A percentile compares a stretch with the other conserved stretches of the same genome.
These are phyloP conservation scores for Bombylius major DNA, from an alignment of 2,888 invertebrate species.

Conservation along the genomic window DNA sequence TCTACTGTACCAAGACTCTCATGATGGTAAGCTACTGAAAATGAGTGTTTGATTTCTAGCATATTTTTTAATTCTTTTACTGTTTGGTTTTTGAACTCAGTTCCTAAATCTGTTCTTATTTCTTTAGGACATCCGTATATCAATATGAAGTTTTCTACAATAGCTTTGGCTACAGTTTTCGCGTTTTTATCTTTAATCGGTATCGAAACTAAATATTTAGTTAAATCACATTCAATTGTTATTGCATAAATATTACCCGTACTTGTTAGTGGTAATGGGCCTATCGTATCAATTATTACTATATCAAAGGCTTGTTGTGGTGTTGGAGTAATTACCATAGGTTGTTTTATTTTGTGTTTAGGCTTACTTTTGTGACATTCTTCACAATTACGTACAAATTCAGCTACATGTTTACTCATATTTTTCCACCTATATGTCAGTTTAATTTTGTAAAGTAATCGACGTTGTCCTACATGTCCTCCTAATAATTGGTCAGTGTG, in stretches of 20 bases:
- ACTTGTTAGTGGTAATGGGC: slow-evolving; percentile 1
- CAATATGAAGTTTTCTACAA: slow-evolving; percentile 11
- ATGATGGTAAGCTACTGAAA: slow-evolving; percentile 3
- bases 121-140: slow-evolving; percentile 3
- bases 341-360: background rate
- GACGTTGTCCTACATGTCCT: background rate
- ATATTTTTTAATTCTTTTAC: slow-evolving; percentile 1
- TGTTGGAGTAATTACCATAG: background rate
- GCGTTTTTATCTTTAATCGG: slow-evolving; percentile 4
- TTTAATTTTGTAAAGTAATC: background rate
- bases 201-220: slow-evolving; percentile 4
- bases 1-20: slow-evolving; percentile 7
- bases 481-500: background rate
- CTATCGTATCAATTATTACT: slow-evolving; percentile 7
- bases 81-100: slow-evolving; percentile 7
- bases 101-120: slow-evolving; percentile 4
- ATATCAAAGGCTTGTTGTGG: slow-evolving; percentile 5
- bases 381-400: slow-evolving; percentile 5
- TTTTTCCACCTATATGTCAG: background rate
- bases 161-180: slow-evolving; percentile 6
- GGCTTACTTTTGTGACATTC: slow-evolving; percentile 3
- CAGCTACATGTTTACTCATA: background rate
- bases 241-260: slow-evolving; percentile 1
- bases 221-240: slow-evolving; percentile 8
- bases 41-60: slow-evolving; percentile 4